Evolutionary conservation across 2,888 invertebrate genomes (phyloP).

Genomic region (Dione juno): DNA sequence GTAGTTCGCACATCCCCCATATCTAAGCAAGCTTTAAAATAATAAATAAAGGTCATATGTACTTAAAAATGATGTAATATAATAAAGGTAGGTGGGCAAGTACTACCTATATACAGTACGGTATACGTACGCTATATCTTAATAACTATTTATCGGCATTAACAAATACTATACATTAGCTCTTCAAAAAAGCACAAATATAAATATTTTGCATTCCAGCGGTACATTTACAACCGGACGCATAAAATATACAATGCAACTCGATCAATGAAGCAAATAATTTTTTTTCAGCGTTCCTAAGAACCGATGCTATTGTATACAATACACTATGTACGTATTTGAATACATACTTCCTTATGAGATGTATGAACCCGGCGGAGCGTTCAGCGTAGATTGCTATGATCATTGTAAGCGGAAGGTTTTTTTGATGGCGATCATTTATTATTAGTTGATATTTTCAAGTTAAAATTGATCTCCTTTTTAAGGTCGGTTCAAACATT

Average conservation of each 20-base stretch:
- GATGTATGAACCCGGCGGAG: constrained; percentile 19
- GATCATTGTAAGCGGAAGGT: constrained; percentile 14
- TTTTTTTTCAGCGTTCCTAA: constrained; percentile 38
- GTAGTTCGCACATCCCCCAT: too few relatives aligned
- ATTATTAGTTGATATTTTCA: background rate
- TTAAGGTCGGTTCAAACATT: background rate
- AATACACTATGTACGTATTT: constrained; percentile 14
- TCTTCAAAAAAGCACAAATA: background rate
- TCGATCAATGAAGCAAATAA: constrained; percentile 37
- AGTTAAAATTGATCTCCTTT: background rate
- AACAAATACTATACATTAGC: background rate
- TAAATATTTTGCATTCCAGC: constrained; percentile 9
- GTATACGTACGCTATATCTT: too few relatives aligned
- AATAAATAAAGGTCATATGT: too few relatives aligned
- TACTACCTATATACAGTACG: too few relatives aligned
- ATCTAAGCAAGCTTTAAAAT: too few relatives aligned
- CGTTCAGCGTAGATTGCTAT: constrained; percentile 5
- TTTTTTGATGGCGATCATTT: background rate
- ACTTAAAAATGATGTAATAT: too few relatives aligned
- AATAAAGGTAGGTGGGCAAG: too few relatives aligned
- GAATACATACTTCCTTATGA: constrained; percentile 37
- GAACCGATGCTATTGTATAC: constrained; percentile 34
- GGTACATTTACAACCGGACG: constrained; percentile 20
- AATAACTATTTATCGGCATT: too few relatives aligned
- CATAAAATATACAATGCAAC: constrained; percentile 30